Evolutionary conservation across 1,140 invertebrate species (phyloP), one percentile per base, ranked within the genome.

Genomic region (Drosophila takahashii): DNA sequence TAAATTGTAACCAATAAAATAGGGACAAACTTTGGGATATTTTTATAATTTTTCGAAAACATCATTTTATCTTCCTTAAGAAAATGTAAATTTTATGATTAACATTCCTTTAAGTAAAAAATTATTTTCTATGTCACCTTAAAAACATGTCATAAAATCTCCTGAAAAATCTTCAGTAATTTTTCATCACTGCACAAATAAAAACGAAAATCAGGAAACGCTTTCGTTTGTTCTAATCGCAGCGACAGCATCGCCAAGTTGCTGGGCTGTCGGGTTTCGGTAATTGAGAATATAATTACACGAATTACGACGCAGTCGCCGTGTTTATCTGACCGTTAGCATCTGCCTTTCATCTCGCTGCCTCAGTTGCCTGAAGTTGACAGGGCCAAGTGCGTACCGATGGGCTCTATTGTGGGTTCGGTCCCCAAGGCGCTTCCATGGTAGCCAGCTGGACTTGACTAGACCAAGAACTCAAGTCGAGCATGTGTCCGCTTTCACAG

Each of bases 241-340:
- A 61, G 34, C 44, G 48, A 67, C 74, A 74, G 59, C 74, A 86
- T 78, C 81, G 57, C 22, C 16, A 64, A 69, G 53, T 70, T 42
- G 29, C 54, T 45, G 37, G 56, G 39, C 45, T 48, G 47, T 51
- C 47, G 47, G 54, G 54, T 44, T 69, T 76, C 72, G 74, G 84
- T 89, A 89, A 89, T 89, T 89, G 84, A 89, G 84, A 89, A 89
- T 89, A 89, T 89, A 89, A 89, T 89, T 89, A 89, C 79, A 84
- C 69, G 85, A 90, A 89, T 89, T 89, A 90, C 84, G 69, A 66
- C 60, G 66, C 78, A 81, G 75, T 81, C 74, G 61, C 18, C 44
- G 47, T 34, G 74, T 65, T 81, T 83, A 87, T 87, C 83, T 44
- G 52, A 52, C 61, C 47, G 79, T 77, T 79, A 80, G 77, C 77